Conservation (phyloP, 2,113 vertebrate genomes). For the Peromyscus maniculatus region DNA sequence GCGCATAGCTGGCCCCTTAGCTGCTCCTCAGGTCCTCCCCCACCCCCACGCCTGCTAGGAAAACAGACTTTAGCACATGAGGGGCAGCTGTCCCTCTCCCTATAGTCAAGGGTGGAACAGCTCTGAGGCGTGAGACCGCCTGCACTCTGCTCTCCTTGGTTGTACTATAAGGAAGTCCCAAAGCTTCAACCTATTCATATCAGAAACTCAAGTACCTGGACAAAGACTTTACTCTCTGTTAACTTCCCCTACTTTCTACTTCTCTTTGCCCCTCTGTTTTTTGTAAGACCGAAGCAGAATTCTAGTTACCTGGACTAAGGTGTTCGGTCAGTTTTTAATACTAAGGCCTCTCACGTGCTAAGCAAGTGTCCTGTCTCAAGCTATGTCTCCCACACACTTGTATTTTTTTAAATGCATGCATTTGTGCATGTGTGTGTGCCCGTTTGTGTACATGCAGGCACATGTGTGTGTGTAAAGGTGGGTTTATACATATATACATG, state of each 20-base stretch:
- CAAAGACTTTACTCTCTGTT: background rate
- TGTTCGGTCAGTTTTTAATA: background rate
- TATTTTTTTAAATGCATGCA: background rate
- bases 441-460: background rate
- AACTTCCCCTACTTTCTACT: background rate
- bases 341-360: background rate
- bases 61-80: background rate
- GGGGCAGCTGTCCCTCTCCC: background rate
- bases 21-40: background rate
- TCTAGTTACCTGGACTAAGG: background rate
- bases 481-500: background rate
- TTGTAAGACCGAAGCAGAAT: background rate
- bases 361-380: background rate
- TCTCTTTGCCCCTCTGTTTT: background rate
- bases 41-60: background rate
- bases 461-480: background rate
- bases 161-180: background rate
- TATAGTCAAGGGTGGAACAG: accelerated
- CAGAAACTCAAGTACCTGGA: background rate
- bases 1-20: background rate
- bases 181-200: background rate
- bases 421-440: background rate
- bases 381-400: background rate
- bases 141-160: background rate
- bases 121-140: background rate